Conservation (phyloP, 2,113 vertebrate genomes). For the Phylloscopus whistleri region DNA sequence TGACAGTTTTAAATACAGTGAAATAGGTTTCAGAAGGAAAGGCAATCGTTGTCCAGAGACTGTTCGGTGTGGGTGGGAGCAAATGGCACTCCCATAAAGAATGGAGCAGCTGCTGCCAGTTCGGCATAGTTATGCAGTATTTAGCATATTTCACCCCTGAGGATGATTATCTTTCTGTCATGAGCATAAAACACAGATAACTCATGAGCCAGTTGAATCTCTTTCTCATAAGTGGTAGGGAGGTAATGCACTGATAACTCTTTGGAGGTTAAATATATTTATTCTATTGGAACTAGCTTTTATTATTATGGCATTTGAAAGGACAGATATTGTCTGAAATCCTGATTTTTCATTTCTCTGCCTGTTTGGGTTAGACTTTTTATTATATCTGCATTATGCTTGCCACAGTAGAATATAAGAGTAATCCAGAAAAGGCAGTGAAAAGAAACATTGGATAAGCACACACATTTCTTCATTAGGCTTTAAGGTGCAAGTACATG, state of each 20-base stretch:
- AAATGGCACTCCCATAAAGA: constrained; percentile 31
- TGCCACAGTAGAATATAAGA: neutral
- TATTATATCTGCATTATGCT: constrained; percentile 44
- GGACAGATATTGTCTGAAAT: constrained; percentile 1
- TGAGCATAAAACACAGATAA: constrained; percentile 41
- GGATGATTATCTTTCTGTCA: constrained; percentile 58
- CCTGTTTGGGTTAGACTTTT: constrained; percentile 34
- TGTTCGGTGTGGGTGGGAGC: neutral
- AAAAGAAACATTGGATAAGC: neutral
- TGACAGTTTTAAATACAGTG: constrained; percentile 36
- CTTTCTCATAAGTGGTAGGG: constrained; percentile 31
- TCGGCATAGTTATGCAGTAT: constrained; percentile 39
- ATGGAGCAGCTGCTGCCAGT: constrained; percentile 3
- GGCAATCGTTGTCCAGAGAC: constrained; percentile 24
- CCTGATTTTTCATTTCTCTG: constrained; percentile 44
- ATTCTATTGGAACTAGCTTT: neutral
- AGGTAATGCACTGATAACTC: constrained; percentile 3
- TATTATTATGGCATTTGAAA: constrained; percentile 27
- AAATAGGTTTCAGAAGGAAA: constrained; percentile 36
- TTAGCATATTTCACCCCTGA: constrained; percentile 45
- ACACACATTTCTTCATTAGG: neutral
- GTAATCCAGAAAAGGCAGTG: neutral
- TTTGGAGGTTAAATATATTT: constrained; percentile 44
- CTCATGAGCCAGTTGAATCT: constrained; percentile 30
- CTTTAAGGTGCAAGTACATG: neutral